Conservation (phyloP, 2,113 vertebrate genomes). For the Pachypanchax playfairii region DNA sequence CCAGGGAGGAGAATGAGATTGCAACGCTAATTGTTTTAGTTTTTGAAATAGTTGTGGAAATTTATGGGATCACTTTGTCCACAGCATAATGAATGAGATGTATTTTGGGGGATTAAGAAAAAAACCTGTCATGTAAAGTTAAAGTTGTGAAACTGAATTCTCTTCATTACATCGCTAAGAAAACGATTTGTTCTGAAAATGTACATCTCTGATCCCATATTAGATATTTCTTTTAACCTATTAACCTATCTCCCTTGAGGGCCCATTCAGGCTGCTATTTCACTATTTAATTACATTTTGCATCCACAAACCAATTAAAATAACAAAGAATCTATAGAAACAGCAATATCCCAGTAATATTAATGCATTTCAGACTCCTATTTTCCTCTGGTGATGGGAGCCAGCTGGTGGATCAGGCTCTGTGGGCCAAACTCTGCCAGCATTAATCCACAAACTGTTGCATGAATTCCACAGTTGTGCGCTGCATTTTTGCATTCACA, state of each 20-base stretch:
- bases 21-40: constrained; percentile 18
- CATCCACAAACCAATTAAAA: background rate
- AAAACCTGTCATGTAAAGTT: constrained; percentile 51
- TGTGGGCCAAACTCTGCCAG: constrained; percentile 14
- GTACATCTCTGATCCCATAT: constrained; percentile 32
- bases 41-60: constrained; percentile 22
- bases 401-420: constrained; percentile 41
- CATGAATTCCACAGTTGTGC: constrained; percentile 32
- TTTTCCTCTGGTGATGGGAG: constrained; percentile 7
- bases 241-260: constrained; percentile 18
- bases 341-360: constrained; percentile 13
- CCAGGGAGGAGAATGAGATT: constrained; percentile 13
- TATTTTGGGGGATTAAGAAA: constrained; percentile 42
- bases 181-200: constrained; percentile 47
- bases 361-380: constrained; percentile 12
- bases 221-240: constrained; percentile 13
- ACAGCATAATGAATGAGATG: background rate
- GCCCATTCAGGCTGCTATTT: background rate
- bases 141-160: constrained; percentile 34
- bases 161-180: constrained; percentile 40
- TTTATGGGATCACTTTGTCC: constrained; percentile 26
- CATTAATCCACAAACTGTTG: constrained; percentile 54
- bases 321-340: constrained; percentile 7
- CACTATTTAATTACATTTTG: background rate
- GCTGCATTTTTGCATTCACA: constrained; percentile 33